Evolutionary conservation across 2,113 vertebrate genomes (phyloP), one percentile per base, ranked within the genome.

Genomic region (Probosciger aterrimus): DNA sequence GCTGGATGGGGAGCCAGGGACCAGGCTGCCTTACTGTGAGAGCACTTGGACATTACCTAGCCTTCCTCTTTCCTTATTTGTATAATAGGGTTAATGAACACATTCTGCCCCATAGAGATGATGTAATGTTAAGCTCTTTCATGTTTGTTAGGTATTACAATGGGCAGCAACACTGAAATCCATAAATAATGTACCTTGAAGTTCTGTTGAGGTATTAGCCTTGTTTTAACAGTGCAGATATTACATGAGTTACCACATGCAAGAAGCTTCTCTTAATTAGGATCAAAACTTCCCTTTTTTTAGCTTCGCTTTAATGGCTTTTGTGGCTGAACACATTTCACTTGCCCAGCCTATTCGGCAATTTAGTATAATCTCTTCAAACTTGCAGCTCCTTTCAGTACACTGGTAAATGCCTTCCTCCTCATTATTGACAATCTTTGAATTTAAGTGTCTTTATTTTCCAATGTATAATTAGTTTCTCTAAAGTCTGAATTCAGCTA

Each of bases 181-280:
- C 65, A 78, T 92, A 95, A 96, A 96, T 75, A 71, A 70, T 78
- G 22, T 63, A 62, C 92, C 92, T 97, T 96, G 92, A 95, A 95
- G 85, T 96, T 95, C 82, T 90, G 68, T 96, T 0, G 7, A 88
- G 85, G 90, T 70, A 90, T 96, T 90, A 93, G 55, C 60, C 73
- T 88, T 92, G 74, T 89, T 95, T 93, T 91, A 89, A 55, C 77
- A 92, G 73, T 89, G 69, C 47, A 92, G 79, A 86, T 94, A 82
- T 88, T 96, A 69, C 63, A 62, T 73, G 71, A 93, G 64, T 91
- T 96, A 41, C 88, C 35, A 78, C 88, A 86, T 0, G 1, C 43
- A 86, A 90, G 39, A 85, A 94, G 81, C 84, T 95, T 89, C 74
- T 95, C 74, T 65, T 95, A 87, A 90, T 92, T 86, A 93, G 68